These are phyloP conservation scores for Vulpes lagopus DNA, from an alignment of 2,113 vertebrate species.

Conservation along the genomic window DNA sequence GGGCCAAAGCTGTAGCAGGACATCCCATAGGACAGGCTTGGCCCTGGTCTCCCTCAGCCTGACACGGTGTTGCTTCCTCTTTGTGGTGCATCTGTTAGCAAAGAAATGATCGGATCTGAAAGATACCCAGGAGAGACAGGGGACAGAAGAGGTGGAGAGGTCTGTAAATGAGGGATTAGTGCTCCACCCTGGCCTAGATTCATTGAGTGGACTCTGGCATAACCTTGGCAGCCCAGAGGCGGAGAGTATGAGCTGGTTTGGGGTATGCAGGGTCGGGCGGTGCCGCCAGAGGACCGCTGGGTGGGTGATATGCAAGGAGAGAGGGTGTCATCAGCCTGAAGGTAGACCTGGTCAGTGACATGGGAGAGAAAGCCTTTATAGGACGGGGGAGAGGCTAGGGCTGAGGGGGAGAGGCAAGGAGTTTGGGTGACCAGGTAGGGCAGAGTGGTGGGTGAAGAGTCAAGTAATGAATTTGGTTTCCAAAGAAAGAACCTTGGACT, in stretches of 20 bases:
- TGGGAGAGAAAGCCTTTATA: not conserved
- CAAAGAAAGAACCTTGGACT: not conserved
- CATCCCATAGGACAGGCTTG: not conserved
- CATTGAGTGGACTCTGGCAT: not conserved
- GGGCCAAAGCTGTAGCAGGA: not conserved
- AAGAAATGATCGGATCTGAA: not conserved
- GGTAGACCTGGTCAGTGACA: not conserved
- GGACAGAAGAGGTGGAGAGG: too few relatives aligned
- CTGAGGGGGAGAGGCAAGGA: not conserved
- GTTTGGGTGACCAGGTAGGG: not conserved
- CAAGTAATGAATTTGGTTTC: not conserved
- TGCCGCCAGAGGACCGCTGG: not conserved
- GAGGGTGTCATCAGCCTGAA: not conserved
- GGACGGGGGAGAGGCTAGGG: not conserved
- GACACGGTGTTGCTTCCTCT: too few relatives aligned
- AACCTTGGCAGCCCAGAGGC: not conserved
- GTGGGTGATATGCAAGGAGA: not conserved
- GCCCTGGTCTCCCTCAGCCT: not conserved
- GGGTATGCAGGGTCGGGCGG: not conserved
- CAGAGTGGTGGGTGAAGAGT: not conserved
- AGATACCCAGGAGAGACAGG: not conserved
- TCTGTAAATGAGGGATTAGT: not conserved
- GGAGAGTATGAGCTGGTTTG: not conserved
- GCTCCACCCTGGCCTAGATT: not conserved
- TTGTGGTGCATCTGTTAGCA: not conserved